Base-by-base conservation (phyloP, 2,888 invertebrate genomes). In the Pollenia amentaria region DNA sequence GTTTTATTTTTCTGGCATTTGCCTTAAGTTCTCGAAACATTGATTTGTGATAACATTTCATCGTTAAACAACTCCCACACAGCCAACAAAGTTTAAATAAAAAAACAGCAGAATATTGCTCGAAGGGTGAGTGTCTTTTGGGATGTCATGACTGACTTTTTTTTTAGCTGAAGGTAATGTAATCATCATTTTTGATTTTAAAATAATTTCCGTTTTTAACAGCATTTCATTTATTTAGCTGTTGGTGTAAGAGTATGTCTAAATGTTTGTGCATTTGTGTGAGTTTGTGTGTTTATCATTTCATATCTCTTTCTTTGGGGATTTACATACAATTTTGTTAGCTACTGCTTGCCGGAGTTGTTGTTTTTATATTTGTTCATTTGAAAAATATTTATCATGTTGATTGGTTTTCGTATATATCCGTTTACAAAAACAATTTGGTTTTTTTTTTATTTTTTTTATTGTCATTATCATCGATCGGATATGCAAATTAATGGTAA, bases 181-280 rank as follows among this genome's bases (percentile, higher is more conserved):
- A 72, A 87, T 87, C 86, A 87, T 83, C 80, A 87, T 87, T 87
- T 84, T 84, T 87, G 86, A 87, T 87, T 87, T 87, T 87, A 76
- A 87, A 87, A 87, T 87, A 87, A 87, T 87, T 87, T 87, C 86
- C 86, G 83, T 67, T 87, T 72, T 80, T 83, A 87, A 83, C 76
- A 84, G 76, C 83, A 86, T 78, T 87, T 86, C 82, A 75, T 79
- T 76, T 81, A 72, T 84, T 76, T 72, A 69, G 29, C 69, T 57
- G 46, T 8, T 62, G 18, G 18, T 38, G 38, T 51, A 51, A 16
- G 2, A 12, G 75, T 16, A 10, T 10, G 2, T 53, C 3, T 18
- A 9, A 53, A 6, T 18, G 8, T 53, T 9, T 21, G 11, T 55
- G 18, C n/a, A 21, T 21, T 7, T 38, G 12, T 38, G 42, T 44